phyloP scores from a whole-genome alignment of 2,797 vertebrate species.

The Smutsia gigantea region DNA sequence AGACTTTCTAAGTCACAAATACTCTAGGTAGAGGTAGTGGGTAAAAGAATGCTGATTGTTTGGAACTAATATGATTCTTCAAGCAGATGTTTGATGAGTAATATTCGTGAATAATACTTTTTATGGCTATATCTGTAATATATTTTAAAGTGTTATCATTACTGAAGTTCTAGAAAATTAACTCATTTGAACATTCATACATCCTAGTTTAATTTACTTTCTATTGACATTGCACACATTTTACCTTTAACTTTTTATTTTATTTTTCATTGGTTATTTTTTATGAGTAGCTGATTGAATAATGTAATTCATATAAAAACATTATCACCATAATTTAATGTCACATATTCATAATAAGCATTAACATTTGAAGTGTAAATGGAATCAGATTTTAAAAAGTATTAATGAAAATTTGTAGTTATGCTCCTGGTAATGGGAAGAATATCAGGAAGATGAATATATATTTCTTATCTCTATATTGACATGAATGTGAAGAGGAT shows the following conservation, averaged over 20 bases:
- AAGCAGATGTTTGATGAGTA: background rate
- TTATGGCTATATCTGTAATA: background rate
- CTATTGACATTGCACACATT: background rate
- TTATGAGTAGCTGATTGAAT: background rate
- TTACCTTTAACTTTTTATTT: background rate
- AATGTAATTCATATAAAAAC: background rate
- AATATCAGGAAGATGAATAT: background rate
- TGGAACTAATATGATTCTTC: background rate
- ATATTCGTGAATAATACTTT: background rate
- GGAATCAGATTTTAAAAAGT: background rate
- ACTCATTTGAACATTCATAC: background rate
- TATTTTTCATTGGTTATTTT: conserved; percentile 12
- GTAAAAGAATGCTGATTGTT: background rate
- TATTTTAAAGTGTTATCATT: background rate
- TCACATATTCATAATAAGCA: background rate
- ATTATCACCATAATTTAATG: background rate
- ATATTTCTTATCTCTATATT: background rate
- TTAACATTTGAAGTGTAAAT: background rate
- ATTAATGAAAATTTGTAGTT: background rate
- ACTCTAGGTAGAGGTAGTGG: background rate
- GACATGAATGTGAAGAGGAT: background rate
- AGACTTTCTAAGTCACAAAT: background rate
- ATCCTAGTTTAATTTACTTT: background rate
- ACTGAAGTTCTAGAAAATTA: background rate
- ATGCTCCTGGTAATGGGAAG: background rate